Base-by-base conservation (phyloP, 2,888 invertebrate species). In the Apoderus coryli region DNA sequence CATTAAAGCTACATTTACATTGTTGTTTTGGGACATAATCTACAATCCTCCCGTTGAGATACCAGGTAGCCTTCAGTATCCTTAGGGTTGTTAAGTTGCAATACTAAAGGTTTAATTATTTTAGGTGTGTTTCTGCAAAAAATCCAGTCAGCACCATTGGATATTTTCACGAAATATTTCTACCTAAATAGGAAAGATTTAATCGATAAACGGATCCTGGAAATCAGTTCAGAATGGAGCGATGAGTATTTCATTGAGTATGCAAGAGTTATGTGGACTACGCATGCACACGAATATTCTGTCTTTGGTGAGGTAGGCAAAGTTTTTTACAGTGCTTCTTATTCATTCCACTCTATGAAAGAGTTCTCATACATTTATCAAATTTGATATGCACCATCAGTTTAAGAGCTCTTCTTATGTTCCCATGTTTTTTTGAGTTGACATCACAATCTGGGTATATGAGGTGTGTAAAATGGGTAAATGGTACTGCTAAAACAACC, bases 1-100 rank as follows among this genome's bases (percentile, higher is more conserved):
- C 12, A 36, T 57, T 7, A 37, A 28, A 25, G 45, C 47, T 7
- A 31, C 51, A 1, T 53, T 54, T 36, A 38, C 42, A 15, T 33
- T 57, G 6, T 41, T 80, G 4, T 81, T 86, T 54, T 88, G 85
- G 84, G 77, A 85, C 41, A 69, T 82, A 3, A 69, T 89, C 26
- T 79, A 72, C 44, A 50, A 57, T 15, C 37, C 39, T n/a, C 61
- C 31, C 10, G 32, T 19, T 9, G 7, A 64, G 38, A 57, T 73
- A 9, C 61, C 63, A 28, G 57, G 60, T 2, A 59, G 63, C 1
- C n/a, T n/a, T n/a, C n/a, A n/a, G n/a, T n/a, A n/a, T n/a, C n/a
- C n/a, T n/a, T n/a, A 86, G 80, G 54, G 59, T 78, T 24, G 68
- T 67, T 1, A 56, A 59, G 12, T n/a, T 27, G 4, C 41, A 41